Conservation (phyloP, 2,888 invertebrate genomes). For the Drosophila quinaria region DNA sequence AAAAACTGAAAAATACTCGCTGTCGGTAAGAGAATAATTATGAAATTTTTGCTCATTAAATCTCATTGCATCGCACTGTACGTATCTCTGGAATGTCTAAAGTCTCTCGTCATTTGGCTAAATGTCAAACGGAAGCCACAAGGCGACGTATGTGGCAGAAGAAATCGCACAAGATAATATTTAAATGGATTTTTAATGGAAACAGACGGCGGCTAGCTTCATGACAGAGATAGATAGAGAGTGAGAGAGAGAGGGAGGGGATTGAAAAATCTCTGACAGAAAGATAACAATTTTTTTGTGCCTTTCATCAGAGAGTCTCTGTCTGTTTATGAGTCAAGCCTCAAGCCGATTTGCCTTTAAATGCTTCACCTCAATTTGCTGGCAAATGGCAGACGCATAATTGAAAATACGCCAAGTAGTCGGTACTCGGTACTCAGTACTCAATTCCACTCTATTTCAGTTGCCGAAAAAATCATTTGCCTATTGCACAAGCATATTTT, state of each 20-base stretch:
- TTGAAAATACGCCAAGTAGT: constrained; percentile 36
- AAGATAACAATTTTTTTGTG: constrained; percentile 55
- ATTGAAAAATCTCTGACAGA: constrained; percentile 45
- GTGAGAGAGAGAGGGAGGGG: not conserved
- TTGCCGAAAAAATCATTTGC: constrained; percentile 20
- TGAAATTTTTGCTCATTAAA: constrained; percentile 42
- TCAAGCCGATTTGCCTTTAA: constrained; percentile 65
- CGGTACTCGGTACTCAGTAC: constrained; percentile 4
- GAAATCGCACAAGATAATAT: constrained; percentile 65
- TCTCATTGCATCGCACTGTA: constrained; percentile 1
- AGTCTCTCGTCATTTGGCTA: constrained; percentile 62
- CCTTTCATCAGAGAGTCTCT: constrained; percentile 31
- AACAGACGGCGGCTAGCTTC: constrained; percentile 51
- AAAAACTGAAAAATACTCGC: not conserved
- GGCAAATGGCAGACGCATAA: constrained; percentile 55
- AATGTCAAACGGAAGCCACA: constrained; percentile 66
- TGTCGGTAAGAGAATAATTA: constrained; percentile 8
- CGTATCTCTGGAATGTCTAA: constrained; percentile 28
- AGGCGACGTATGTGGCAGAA: constrained; percentile 24
- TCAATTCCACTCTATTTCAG: constrained; percentile 17
- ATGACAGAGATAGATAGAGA: not conserved
- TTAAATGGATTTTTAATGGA: constrained; percentile 79
- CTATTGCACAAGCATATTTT: constrained; percentile 53
- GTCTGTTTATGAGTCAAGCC: constrained; percentile 49
- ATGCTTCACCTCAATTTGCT: constrained; percentile 70